A percentile compares a stretch with the other conserved stretches of the same genome.
Conservation (phyloP, 1,140 invertebrate genomes). For the Archivesica marissinica region DNA sequence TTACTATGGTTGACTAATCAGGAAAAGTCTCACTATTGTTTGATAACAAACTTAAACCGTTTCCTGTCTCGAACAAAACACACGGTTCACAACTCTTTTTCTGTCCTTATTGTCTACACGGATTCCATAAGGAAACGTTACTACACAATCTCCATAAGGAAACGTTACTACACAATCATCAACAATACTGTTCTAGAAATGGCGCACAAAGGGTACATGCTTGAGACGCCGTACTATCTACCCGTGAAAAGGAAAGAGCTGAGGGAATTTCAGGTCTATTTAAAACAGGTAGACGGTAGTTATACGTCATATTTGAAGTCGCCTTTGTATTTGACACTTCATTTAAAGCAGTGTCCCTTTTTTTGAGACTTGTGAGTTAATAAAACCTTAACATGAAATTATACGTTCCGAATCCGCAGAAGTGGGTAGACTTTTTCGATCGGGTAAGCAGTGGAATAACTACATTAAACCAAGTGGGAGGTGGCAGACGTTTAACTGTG, state of each 20-base stretch:
- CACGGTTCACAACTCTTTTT: neutral
- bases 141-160: neutral
- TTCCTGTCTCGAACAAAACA: slow-evolving; percentile 1
- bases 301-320: neutral
- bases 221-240: slow-evolving; percentile 24
- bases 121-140: too few species aligned
- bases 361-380: neutral
- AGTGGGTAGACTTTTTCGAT: too few species aligned
- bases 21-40: too few species aligned
- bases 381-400: too few species aligned
- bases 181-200: slow-evolving; percentile 1
- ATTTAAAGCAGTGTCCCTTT: slow-evolving; percentile 38
- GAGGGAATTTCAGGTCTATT: slow-evolving; percentile 23
- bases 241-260: slow-evolving; percentile 28
- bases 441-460: slow-evolving; percentile 10
- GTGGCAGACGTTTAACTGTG: slow-evolving; percentile 8
- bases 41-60: too few species aligned
- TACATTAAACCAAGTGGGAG: slow-evolving; percentile 3
- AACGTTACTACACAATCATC: too few species aligned
- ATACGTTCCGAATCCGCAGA: too few species aligned
- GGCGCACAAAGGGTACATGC: slow-evolving; percentile 5
- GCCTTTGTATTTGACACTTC: slow-evolving; percentile 28
- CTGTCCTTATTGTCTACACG: slow-evolving; percentile 14
- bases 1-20: too few species aligned
- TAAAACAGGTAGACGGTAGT: slow-evolving; percentile 6